Evolutionary conservation across 2,888 invertebrate species (phyloP), one percentile per base, ranked within the genome.

Genomic region (Hypolimnas misippus): DNA sequence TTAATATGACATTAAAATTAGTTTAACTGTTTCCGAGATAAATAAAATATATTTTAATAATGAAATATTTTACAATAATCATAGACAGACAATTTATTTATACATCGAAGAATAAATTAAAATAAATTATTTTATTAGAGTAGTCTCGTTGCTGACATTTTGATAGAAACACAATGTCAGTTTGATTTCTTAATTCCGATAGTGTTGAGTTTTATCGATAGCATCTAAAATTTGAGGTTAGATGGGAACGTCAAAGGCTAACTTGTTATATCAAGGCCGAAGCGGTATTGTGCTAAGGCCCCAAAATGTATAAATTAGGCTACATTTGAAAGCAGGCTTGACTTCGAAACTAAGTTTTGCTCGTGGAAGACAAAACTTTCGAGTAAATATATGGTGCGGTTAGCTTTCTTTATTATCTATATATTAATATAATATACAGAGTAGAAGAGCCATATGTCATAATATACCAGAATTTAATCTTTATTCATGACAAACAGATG

Each of bases 181-280:
- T 29, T 40, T 51, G 7, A 51, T 58, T 51, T 40, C 31, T 42
- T 42, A 58, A 42, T 3, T 52, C 31, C 21, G 58, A 58, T 51
- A 58, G 33, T 49, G 40, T 16, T 50, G 33, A 42, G 35, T 42
- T 42, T 58, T 55, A 58, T 62, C 58, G 53, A 63, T 66, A 60
- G 53, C 46, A 66, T 63, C 66, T 60, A 53, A 31, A 49, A 42
- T 49, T 53, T 49, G 53, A 53, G 17, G 42, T 62, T 49, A 52
- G 49, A 52, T 57, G 62, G 56, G 25, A 57, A 63, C 57, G 51
- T 63, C 66, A 63, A 66, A 66, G 55, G 55, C 60, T 63, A 63
- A 52, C 51, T 66, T 66, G 57, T 60, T 61, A 57, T 60, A 58
- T 31, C 57, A 66, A 63, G 66, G 66, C 51, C 57, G 55, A 50